Evolutionary conservation across 2,888 invertebrate genomes (phyloP), one percentile per base, ranked within the genome.

Genomic region (Pilophorus perplexus): DNA sequence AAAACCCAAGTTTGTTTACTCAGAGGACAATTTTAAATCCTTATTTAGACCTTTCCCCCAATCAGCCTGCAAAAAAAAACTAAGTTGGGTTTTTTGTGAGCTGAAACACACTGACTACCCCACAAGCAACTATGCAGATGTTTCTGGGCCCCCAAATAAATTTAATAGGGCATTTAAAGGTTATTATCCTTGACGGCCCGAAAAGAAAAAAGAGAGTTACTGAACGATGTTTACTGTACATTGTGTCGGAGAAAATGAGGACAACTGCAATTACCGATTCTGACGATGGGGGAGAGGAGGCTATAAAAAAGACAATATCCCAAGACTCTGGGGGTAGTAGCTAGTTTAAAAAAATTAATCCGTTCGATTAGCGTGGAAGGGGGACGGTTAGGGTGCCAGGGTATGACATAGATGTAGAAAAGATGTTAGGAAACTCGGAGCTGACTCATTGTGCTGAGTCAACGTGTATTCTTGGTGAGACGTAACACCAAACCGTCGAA

Each of bases 261-360:
- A 12, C 37, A 22, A 44, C 44, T 27, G 42, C 48, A 64, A 64
- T 64, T 50, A 52, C 64, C 52, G n/a, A n/a, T 40, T 14, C 33
- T 16, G 37, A 16, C 40, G 3, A 46, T 16, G 8, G 52, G 52
- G 27, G 22, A 8, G 64, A 38, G 16, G 38, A 14, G 12, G 12
- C 3, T 57, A 57, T 38, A 52, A 64, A 64, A 64, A 54, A 64
- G 8, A 42, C 64, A 64, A 64, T 64, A 50, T 64, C 16, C 33
- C 12, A 28, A n/a, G 27, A 28, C 28, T 14, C 10, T 23, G 42
- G 55, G 55, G 25, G 55, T 25, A 37, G 48, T 23, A 46, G 23
- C 33, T 42, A 28, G 54, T 66, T 69, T 66, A 42, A 65, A 69
- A 67, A 69, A 69, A 69, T 69, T 69, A 69, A 69, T 69, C 69